A percentile compares a stretch with the other conserved stretches of the same genome.
phyloP scores from a whole-genome alignment of 2,888 invertebrate genomes.

The Chrysopilus asiliformis region DNA sequence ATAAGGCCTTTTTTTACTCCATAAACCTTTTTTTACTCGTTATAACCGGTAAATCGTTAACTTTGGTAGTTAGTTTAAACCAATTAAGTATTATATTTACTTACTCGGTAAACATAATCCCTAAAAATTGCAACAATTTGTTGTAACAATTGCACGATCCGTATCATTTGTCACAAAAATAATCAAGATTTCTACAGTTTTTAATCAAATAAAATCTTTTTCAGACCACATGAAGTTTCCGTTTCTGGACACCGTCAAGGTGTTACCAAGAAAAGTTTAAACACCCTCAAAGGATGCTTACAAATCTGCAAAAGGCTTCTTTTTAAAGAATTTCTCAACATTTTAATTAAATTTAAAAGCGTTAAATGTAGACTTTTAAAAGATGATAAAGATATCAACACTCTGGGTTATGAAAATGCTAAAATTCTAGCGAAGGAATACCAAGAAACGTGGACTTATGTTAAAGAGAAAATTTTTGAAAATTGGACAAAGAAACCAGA shows the following conservation, averaged over 20 bases:
- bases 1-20: too few species aligned
- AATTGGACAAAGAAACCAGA: slow-evolving; percentile 40
- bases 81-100: too few species aligned
- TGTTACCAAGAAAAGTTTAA: slow-evolving; percentile 49
- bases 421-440: slow-evolving; percentile 26
- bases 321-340: slow-evolving; percentile 37
- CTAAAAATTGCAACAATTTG: too few species aligned
- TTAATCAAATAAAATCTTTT: slow-evolving; percentile 18
- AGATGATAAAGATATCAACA: slow-evolving; percentile 10
- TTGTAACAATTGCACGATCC: too few species aligned
- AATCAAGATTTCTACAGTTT: too few species aligned
- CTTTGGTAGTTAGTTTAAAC: too few species aligned
- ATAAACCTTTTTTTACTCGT: too few species aligned
- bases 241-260: slow-evolving; percentile 70
- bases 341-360: slow-evolving; percentile 28
- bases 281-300: slow-evolving; percentile 35
- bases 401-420: slow-evolving; percentile 19
- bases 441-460: slow-evolving; percentile 34
- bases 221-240: slow-evolving; percentile 53
- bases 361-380: slow-evolving; percentile 7
- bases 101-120: too few species aligned
- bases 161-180: too few species aligned
- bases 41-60: too few species aligned
- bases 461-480: slow-evolving; percentile 40
- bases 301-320: slow-evolving; percentile 44